A percentile compares a stretch with the other conserved stretches of the same genome.
These are phyloP conservation scores for Aythya baeri DNA, from an alignment of 2,113 vertebrate species.

Conservation along the genomic window DNA sequence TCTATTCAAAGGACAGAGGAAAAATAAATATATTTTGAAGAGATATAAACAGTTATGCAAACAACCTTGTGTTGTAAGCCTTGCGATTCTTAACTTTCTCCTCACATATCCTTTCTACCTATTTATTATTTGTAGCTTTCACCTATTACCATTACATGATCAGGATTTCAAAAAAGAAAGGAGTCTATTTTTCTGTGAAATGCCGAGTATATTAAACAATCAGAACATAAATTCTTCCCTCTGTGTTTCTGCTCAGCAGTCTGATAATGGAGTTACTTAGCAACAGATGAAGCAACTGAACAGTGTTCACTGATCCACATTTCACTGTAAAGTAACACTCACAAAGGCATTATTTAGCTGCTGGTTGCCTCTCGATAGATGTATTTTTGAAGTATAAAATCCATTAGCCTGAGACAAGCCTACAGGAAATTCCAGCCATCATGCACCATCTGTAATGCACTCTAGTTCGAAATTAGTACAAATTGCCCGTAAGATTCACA, in stretches of 20 bases:
- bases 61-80: background rate
- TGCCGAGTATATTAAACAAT: constrained; percentile 2
- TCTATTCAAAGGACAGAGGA: background rate
- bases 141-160: background rate
- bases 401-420: background rate
- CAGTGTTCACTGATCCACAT: background rate
- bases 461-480: background rate
- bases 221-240: constrained; percentile 17
- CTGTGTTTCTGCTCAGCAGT: background rate
- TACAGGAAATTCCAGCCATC: background rate
- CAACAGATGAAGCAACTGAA: constrained; percentile 52
- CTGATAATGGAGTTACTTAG: constrained; percentile 48
- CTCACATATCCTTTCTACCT: background rate
- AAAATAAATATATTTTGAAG: background rate
- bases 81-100: background rate
- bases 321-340: constrained; percentile 23
- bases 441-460: background rate
- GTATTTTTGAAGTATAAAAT: constrained; percentile 13
- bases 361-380: background rate
- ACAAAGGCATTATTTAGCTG: constrained; percentile 10
- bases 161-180: constrained; percentile 3
- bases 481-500: background rate
- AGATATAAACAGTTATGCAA: background rate
- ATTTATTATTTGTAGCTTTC: background rate
- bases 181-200: background rate